Base-by-base conservation (phyloP, 2,797 vertebrate genomes). In the Amazona ochrocephala region DNA sequence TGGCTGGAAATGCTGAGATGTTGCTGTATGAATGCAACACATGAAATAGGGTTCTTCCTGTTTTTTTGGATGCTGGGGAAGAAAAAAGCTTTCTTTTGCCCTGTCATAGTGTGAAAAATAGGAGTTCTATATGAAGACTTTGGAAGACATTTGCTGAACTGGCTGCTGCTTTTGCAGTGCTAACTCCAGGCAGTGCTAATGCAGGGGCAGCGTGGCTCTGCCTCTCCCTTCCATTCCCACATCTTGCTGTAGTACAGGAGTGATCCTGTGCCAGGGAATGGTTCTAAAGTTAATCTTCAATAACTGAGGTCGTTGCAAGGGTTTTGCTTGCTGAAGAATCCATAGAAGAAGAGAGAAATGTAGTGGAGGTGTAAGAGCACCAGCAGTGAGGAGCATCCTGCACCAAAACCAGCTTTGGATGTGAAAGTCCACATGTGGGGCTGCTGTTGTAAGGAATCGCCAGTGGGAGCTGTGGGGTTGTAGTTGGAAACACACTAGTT, bases 21-120 rank as follows among this genome's bases (percentile, higher is more conserved):
- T 42, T 34, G 1, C 5, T 1, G 0, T 37, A 11, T 80, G n/a
- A 20, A 10, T 22, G 27, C 9, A 23, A 53, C 8, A 14, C 29
- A 65, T 66, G 70, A 45, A 66, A 29, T 45, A 14, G 6, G 4
- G 1, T 48, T 83, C 7, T 22, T 56, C 24, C 13, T 32, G 5
- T 11, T 26, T 61, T 47, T 83, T 42, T 58, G 4, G 3, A 39
- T 51, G 11, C 6, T 65, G 41, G 10, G 20, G 5, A n/a, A 54
- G 62, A 79, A 44, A 7, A 30, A n/a, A 70, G 12, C 41, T 66
- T 23, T 70, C 7, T 45, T 79, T 53, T 53, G 4, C 45, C 22
- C 6, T 24, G 4, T 44, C 23, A 41, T 42, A 13, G 13, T 11
- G 15, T 78, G 66, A 21, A 61, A 80, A 90, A 19, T 0, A 19